phyloP scores from a whole-genome alignment of 2,888 invertebrate species.

The Therioaphis trifolii region DNA sequence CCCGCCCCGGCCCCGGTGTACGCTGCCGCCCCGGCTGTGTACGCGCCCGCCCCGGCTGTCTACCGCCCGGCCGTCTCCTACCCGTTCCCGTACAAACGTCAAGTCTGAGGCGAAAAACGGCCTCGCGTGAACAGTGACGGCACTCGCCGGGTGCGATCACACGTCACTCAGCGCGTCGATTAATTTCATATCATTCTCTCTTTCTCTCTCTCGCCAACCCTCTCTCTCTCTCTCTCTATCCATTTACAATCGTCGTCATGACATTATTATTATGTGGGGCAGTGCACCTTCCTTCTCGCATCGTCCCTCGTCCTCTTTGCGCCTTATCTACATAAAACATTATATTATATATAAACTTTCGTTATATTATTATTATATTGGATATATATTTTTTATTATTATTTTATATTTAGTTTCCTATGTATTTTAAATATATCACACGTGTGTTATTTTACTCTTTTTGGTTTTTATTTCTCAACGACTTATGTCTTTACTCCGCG shows the following conservation, averaged over 20 bases:
- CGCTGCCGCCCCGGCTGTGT: slow-evolving; percentile 45
- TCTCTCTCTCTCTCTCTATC: no score
- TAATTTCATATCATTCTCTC: no score
- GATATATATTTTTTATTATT: background rate
- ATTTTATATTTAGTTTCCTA: no score
- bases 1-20: slow-evolving; percentile 58
- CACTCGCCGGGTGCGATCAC: no score
- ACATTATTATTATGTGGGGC: no score
- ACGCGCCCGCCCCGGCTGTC: slow-evolving; percentile 60
- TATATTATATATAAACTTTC: background rate
- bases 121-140: background rate
- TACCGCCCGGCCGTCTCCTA: slow-evolving; percentile 64
- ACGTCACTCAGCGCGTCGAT: no score
- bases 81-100: slow-evolving; percentile 64
- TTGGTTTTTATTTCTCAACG: no score
- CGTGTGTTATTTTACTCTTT: background rate
- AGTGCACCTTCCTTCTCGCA: background rate
- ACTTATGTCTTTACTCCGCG: no score
- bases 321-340: background rate
- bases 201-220: no score
- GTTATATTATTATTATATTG: background rate
- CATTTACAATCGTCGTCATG: no score
- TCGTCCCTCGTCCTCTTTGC: background rate
- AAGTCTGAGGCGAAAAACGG: background rate
- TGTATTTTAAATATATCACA: background rate